Evolutionary conservation across 2,797 vertebrate species (phyloP).

Genomic region (Antennarius maculatus): DNA sequence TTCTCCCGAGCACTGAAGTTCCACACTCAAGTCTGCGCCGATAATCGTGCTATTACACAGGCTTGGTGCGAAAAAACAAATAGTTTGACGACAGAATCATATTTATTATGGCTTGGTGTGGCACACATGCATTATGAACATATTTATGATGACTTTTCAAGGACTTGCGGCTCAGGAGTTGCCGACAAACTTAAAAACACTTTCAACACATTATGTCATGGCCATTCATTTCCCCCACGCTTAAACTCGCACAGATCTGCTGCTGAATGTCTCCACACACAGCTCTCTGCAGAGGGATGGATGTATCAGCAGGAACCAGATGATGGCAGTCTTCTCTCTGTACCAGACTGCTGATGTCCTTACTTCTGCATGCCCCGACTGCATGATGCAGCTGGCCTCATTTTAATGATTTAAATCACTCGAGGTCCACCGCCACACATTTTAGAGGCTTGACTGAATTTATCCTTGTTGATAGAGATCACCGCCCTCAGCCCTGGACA

Average conservation of each 20-base stretch:
- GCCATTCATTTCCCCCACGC: constrained; percentile 30
- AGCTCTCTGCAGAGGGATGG: constrained; percentile 47
- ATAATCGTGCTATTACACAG: constrained; percentile 45
- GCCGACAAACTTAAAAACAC: neutral
- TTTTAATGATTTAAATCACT: constrained; percentile 81
- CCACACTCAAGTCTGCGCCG: constrained; percentile 11
- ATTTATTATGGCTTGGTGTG: neutral
- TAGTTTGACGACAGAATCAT: neutral
- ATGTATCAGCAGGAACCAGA: constrained; percentile 73
- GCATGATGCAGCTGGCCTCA: constrained; percentile 74
- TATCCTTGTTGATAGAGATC: constrained; percentile 79
- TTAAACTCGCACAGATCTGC: constrained; percentile 24
- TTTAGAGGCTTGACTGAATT: constrained; percentile 78
- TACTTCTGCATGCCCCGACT: constrained; percentile 46
- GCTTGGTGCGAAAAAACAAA: constrained; percentile 10
- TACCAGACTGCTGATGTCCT: constrained; percentile 57
- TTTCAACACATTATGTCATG: constrained; percentile 7
- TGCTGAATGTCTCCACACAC: constrained; percentile 48
- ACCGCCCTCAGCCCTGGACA: constrained; percentile 72
- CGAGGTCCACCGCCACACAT: constrained; percentile 71
- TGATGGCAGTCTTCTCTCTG: constrained; percentile 82
- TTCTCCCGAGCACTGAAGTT: constrained; percentile 34
- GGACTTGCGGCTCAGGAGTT: neutral
- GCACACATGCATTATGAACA: constrained; percentile 4
- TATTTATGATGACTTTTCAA: neutral